Base-by-base conservation (phyloP, 2,888 invertebrate genomes). In the Ametastegia equiseti region DNA sequence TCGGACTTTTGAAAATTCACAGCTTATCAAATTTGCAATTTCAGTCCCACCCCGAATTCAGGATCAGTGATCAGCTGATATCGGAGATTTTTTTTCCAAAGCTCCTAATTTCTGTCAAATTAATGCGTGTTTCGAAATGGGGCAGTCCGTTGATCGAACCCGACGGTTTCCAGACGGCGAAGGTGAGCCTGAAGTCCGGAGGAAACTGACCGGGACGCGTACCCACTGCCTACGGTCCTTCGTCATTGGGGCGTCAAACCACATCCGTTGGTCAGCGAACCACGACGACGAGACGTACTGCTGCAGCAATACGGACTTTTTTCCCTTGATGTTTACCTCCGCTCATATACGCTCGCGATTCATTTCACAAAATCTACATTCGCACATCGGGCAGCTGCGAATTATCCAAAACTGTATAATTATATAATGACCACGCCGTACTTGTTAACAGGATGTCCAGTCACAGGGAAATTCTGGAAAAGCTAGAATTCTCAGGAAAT, bases 221-320 rank as follows among this genome's bases (percentile, higher is more conserved):
- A 63, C 11, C 9, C 13, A 39, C 39, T 33, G 33, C 11, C 9
- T 19, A 39, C 39, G 39, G 65, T 78, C 63, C 60, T 39, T 57
- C 78, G 78, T 78, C 78, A 78, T 78, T 39, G 60, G 45, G 27
- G 78, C 78, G 78, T 78, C 78, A 60, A 78, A 78, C 78, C 78
- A 78, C 78, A 78, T 78, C 78, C 78, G 78, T 63, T 78, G 9
- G 39, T 78, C 78, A 42, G 39, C 42, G 75, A 75, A 75, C 75
- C 75, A 19, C 19, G 36, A 67, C 65, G 65, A 67, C 39, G 39
- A 67, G 19, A 9, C 15, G n/a, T 1, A 7, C 65, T 39, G 7
- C 36, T 67, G 7, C 39, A 39, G 36, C 9, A 13, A 19, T n/a
- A n/a, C 19, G 36, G 19, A 15, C 9, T 67, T 19, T 67, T 39